These are phyloP conservation scores for Rhagophthalmus giganteus DNA, from an alignment of 2,888 invertebrate species.

Conservation along the genomic window DNA sequence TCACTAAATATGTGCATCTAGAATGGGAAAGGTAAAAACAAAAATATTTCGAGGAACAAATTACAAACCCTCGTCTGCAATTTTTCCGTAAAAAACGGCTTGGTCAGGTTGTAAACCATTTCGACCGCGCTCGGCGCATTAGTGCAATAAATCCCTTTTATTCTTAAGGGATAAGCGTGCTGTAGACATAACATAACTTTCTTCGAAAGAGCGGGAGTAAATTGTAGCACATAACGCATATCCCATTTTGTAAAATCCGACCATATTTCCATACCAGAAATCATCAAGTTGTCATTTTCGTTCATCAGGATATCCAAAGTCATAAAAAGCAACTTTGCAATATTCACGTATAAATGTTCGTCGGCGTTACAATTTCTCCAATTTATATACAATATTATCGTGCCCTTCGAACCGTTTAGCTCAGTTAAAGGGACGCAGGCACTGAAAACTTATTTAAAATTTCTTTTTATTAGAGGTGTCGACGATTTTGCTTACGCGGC, in stretches of 20 bases:
- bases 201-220: not conserved
- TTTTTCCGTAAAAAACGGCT: not conserved
- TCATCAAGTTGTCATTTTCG: conserved; percentile 1
- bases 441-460: not conserved
- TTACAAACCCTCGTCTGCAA: not conserved
- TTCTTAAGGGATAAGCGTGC: not conserved
- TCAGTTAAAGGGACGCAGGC: not conserved
- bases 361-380: not conserved
- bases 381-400: not conserved
- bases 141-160: not conserved
- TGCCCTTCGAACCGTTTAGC: not conserved
- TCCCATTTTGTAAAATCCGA: not conserved
- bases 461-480: not conserved
- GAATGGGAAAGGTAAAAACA: too few species aligned
- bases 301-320: not conserved
- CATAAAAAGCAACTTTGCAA: conserved; percentile 10
- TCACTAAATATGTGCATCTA: too few species aligned
- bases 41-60: too few species aligned
- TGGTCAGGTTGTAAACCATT: not conserved
- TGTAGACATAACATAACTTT: not conserved
- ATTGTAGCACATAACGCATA: not conserved
- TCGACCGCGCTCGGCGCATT: not conserved
- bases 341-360: not conserved
- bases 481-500: not conserved
- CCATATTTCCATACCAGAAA: not conserved